phyloP scores from a whole-genome alignment of 2,113 vertebrate species.

The Bubo bubo region DNA sequence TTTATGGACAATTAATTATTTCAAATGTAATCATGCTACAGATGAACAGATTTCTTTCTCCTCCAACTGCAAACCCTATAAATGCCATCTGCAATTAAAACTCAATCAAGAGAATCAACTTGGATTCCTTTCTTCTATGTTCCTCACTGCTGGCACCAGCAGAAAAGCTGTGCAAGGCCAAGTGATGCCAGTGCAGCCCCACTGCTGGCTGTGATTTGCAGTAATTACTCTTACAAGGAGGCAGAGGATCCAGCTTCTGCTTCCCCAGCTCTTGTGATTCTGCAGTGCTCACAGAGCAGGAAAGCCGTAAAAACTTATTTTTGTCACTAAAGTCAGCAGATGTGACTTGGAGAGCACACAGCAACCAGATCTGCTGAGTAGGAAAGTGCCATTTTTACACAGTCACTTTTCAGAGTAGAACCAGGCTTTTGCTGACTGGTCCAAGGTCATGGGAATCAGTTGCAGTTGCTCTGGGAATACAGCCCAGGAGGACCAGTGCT shows the following conservation, averaged over 20 bases:
- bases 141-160: neutral
- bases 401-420: neutral
- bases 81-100: neutral
- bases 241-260: neutral
- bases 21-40: neutral
- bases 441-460: conserved; percentile 22
- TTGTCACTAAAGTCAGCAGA: conserved; percentile 56
- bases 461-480: neutral
- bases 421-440: neutral
- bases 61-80: neutral
- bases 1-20: neutral
- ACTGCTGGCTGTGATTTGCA: neutral
- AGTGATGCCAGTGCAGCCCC: neutral
- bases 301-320: conserved; percentile 31
- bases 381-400: conserved; percentile 49
- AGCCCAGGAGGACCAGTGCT: neutral
- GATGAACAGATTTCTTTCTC: neutral
- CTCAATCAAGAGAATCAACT: neutral
- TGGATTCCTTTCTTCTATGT: neutral
- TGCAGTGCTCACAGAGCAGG: conserved; percentile 23
- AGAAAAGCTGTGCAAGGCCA: neutral
- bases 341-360: conserved; percentile 30
- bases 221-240: neutral
- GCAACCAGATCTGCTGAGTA: conserved; percentile 58
- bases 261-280: neutral